Evolutionary conservation across 2,888 invertebrate genomes (phyloP).

Genomic region (Corbicula japonica): DNA sequence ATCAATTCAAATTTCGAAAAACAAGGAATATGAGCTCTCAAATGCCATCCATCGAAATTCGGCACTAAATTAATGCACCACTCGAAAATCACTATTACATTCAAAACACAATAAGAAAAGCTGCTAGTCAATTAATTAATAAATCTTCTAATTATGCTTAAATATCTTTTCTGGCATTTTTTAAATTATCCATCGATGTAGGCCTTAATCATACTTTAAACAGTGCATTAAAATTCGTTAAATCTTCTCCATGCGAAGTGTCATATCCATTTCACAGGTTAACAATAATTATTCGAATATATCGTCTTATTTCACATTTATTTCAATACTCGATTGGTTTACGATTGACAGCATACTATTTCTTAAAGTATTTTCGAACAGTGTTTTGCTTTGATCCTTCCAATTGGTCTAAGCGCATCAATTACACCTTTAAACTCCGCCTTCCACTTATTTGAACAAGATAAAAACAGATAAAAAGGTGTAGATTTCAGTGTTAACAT

Average conservation of each 20-base stretch:
- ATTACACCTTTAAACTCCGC: conserved; percentile 39
- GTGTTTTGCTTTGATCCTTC: conserved; percentile 19
- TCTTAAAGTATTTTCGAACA: conserved; percentile 36
- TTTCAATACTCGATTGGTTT: conserved; percentile 43
- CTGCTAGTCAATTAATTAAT: conserved; percentile 8
- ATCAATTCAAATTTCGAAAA: too few relatives aligned
- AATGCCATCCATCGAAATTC: too few relatives aligned
- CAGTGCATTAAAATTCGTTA: too few relatives aligned
- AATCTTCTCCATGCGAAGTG: conserved; percentile 20
- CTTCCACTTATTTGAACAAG: conserved; percentile 19
- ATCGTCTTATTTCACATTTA: conserved; percentile 47
- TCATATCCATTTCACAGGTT: conserved; percentile 40
- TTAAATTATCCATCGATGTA: too few relatives aligned
- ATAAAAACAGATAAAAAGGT: conserved; percentile 29
- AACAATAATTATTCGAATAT: conserved; percentile 40
- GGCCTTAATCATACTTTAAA: too few relatives aligned
- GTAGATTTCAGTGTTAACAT: too few relatives aligned
- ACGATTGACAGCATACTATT: conserved; percentile 14
- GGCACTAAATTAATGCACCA: too few relatives aligned
- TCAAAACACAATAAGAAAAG: too few relatives aligned
- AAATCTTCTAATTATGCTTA: too few relatives aligned
- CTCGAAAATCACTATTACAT: too few relatives aligned
- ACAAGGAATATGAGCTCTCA: too few relatives aligned
- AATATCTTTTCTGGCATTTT: too few relatives aligned
- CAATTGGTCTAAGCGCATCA: conserved; percentile 44